Evolutionary conservation across 1,140 invertebrate genomes (phyloP), one percentile per base, ranked within the genome.

Genomic region (Panagrolaimus sp.): DNA sequence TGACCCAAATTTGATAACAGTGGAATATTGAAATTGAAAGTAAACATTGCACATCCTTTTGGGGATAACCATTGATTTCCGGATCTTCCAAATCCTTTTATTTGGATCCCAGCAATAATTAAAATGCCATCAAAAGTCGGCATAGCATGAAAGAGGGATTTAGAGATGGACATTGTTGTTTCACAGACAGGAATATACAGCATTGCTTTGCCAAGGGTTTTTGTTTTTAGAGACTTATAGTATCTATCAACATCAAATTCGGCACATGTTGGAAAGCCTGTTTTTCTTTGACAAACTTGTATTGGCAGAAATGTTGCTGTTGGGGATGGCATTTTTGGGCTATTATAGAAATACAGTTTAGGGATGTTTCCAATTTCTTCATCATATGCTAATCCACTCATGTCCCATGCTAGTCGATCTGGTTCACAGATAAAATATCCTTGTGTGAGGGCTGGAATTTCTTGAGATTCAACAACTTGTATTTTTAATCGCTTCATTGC

Each of bases 1-100:
- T 86, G 84, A n/a, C 91, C 91, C n/a, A 95, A 81, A 1, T 83
- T 73, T 13, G 88, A 88, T 61, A 88, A 83, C 16, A 89, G 75
- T 3, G 87, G 84, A 53, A 93, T 83, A 64, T 89, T 87, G 9
- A 97, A 85, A 84, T 94, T 92, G 20, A 95, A 72, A 2, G 91
- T 90, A 80, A 96, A 94, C 88, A 91, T 90, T 2, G 91, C 92
- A 84, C 91, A 92, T 1, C 95, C 95, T 62, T 87, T 80, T 1
- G 93, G 93, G 84, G 92, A 92, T 27, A 98, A 83, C 93, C 94
- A 98, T 23, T 83, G 76, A 85, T 95, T 95, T 20, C 87, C 88
- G n/a, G 87, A 87, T 47, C 93, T 86, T 44, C 92, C 92, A 89
- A 72, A 84, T 51, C 90, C 91, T 51, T 84, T 78, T 1, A 88